Evolutionary conservation across 2,888 invertebrate genomes (phyloP), one percentile per base, ranked within the genome.

Genomic region (Onthophagus sagittarius): DNA sequence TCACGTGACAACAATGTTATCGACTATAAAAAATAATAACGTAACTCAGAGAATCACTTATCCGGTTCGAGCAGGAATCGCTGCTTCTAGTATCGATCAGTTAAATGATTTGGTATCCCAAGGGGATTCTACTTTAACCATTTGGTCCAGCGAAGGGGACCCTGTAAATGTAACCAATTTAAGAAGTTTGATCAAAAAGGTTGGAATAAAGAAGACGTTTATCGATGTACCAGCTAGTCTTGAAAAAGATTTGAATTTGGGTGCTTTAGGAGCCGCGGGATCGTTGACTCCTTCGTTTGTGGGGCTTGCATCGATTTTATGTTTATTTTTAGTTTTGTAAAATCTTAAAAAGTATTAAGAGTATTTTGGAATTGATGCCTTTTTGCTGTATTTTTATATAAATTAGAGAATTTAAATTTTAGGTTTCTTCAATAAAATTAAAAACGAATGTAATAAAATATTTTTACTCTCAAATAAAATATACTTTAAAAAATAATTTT

Each of bases 1-100:
- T 0, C 89, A 94, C 71, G 88, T 94, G n/a, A 85, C 89, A 0
- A 86, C 88, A 14, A 96, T 96, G 95, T 80, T 91, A 1, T 82
- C 89, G 2, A 85, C 86, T 5, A 86, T 94, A 15, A 87, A 85
- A 71, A 86, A 87, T 53, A 86, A 87, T 73, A 85, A 87, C 11
- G 84, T 91, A 2, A 87, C 87, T n/a, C 92, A 92, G 82, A 86
- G 89, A 62, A 89, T 96, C 71, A 96, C 96, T 0, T 96, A 95
- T 80, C 93, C 96, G 0, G 92, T 94, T 2, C 86, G 93, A 71
- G 93, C 93, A 0, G 90, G 87, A 0, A 85, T 91, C 15, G 93
- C 92, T 0, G 91, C 92, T 0, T 88, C 91, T 79, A 93, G 94
- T 78, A 85, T 87, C 74, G 86, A 87, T 0, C 87, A 88, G 3